Evolutionary conservation across 1,140 invertebrate genomes (phyloP), one percentile per base, ranked within the genome.

Genomic region (Atta cephalotes): DNA sequence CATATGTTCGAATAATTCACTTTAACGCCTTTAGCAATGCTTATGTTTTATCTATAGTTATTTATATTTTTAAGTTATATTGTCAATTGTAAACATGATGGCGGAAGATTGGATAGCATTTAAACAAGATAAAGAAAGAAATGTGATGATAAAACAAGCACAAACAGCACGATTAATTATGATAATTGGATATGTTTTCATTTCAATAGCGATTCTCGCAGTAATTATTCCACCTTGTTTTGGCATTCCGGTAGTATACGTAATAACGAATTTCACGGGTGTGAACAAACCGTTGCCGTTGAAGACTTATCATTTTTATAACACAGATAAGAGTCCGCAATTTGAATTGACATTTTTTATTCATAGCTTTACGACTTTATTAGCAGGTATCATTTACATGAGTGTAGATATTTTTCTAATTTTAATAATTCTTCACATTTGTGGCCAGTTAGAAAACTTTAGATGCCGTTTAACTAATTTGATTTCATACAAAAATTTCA

Each of bases 41-140:
- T 53, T 31, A n/a, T 25, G 31, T 21, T 18, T 21, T 65, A 31
- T 9, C 6, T 21, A 21, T n/a, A n/a, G 35, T 45, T 45, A 21
- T 28, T 56, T 56, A 56, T 39, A 35, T 51, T 14, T 72, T 51
- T 0, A 71, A 87, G 65, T 45, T 39, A 5, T 86, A 4, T 5
- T 53, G 12, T 25, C 49, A 0, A 18, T 88, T 2, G 10, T 88
- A 21, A 80, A 74, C 2, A 86, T 86, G 87, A 80, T 88, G 12
- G 87, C 60, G 14, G 76, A 86, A 51, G 87, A 88, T 31, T 88
- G 84, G 87, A 72, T 49, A 5, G 65, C n/a, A 14, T 66, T 49
- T 3, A 80, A 88, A 7, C 21, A 56, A 2, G 62, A 68, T 14
- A 10, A 9, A 7, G 65, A 86, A 3, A 58, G 28, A 63, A 6